Conservation (phyloP, 2,113 vertebrate genomes). For the Pica pica region DNA sequence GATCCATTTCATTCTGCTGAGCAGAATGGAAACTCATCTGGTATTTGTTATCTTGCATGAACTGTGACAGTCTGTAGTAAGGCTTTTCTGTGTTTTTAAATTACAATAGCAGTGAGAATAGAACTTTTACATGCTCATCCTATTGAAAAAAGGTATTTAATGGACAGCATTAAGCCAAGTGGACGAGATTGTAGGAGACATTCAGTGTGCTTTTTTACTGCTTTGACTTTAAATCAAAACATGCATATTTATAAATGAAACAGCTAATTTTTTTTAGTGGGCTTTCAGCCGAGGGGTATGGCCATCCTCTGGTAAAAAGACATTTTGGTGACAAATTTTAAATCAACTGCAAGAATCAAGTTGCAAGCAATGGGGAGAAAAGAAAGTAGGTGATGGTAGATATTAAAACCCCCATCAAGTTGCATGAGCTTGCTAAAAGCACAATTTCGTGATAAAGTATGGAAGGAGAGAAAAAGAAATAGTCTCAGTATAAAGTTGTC, state of each 20-base stretch:
- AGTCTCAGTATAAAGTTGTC: neutral
- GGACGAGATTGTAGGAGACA: neutral
- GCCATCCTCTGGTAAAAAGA: neutral
- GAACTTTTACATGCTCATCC: neutral
- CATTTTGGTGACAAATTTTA: neutral
- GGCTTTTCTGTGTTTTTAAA: neutral
- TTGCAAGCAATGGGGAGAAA: neutral
- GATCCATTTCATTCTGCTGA: neutral
- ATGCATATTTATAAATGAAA: neutral
- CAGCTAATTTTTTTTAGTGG: neutral
- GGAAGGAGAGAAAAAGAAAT: neutral
- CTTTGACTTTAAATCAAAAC: neutral
- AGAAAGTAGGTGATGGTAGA: neutral
- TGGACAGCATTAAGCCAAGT: neutral
- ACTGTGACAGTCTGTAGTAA: neutral
- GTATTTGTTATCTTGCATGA: neutral
- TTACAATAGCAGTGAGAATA: neutral
- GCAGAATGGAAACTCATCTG: slow-evolving; percentile 6
- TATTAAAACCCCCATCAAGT: neutral
- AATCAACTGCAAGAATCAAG: neutral
- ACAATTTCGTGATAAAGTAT: neutral
- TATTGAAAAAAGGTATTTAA: neutral
- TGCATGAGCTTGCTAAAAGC: neutral
- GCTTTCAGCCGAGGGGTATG: neutral
- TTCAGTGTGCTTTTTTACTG: neutral